phyloP scores from a whole-genome alignment of 2,797 vertebrate species.

The Monodelphis domestica region DNA sequence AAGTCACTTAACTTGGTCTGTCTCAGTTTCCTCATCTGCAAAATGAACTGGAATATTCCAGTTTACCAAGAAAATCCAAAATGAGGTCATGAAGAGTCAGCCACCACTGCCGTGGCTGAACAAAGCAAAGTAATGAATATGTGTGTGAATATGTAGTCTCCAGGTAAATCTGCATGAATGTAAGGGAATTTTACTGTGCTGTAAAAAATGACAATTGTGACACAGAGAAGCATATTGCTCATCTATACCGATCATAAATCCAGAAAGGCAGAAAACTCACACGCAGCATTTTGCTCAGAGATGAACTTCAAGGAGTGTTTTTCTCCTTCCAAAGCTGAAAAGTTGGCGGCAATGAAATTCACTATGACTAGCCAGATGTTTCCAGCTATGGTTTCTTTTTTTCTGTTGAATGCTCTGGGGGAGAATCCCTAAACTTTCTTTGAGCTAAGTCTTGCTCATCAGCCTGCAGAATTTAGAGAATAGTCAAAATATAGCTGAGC shows the following conservation, averaged over 20 bases:
- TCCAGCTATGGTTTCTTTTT: background rate
- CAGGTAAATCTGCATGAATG: background rate
- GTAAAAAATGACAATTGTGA: background rate
- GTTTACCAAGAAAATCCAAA: too few species aligned
- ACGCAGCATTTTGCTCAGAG: background rate
- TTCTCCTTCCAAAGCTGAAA: background rate
- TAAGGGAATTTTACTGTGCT: background rate
- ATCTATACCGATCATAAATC: background rate
- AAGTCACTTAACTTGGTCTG: background rate
- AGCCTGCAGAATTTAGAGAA: background rate
- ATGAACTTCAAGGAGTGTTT: background rate
- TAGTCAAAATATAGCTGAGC: background rate
- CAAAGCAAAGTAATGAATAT: background rate
- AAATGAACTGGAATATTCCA: too few species aligned
- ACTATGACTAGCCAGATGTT: background rate
- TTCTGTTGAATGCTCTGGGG: background rate
- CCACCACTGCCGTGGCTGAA: too few species aligned
- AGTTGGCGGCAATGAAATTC: background rate
- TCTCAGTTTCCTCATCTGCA: too few species aligned
- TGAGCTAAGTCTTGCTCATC: background rate
- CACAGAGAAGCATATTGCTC: background rate
- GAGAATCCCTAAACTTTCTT: background rate
- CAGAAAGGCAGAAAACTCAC: background rate
- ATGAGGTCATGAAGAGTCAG: too few species aligned
- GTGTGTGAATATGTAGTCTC: background rate